Conservation (phyloP, 2,797 vertebrate species). For the Podarcis lilfordi region DNA sequence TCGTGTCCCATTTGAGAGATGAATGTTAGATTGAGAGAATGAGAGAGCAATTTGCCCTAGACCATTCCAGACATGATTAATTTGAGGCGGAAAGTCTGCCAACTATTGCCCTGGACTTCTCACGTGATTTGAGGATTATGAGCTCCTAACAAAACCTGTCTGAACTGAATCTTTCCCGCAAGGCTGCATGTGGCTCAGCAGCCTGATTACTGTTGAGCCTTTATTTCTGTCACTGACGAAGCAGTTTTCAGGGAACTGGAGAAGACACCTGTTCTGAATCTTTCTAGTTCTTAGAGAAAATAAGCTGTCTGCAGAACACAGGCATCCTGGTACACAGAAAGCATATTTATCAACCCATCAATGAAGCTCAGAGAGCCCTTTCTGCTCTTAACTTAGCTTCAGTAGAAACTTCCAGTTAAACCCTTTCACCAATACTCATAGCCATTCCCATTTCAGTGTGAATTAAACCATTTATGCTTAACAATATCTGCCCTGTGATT, state of each 20-base stretch:
- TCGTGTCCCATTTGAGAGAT: neutral
- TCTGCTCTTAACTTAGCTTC: too few relatives aligned
- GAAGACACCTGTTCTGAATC: slow-evolving; percentile 21
- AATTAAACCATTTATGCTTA: too few relatives aligned
- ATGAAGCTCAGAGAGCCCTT: too few relatives aligned
- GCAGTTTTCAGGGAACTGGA: slow-evolving; percentile 3
- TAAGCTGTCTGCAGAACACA: neutral
- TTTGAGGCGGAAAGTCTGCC: slow-evolving; percentile 20
- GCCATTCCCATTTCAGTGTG: too few relatives aligned
- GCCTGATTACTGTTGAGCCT: slow-evolving; percentile 19
- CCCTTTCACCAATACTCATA: too few relatives aligned
- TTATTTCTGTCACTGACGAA: slow-evolving; percentile 41
- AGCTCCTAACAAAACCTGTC: slow-evolving; percentile 27
- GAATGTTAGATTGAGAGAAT: neutral
- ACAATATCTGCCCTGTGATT: neutral
- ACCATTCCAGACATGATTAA: slow-evolving; percentile 7
- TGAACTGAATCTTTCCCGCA: neutral
- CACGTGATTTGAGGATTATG: slow-evolving; percentile 41
- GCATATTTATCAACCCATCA: too few relatives aligned
- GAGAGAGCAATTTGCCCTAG: neutral
- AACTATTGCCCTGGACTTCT: slow-evolving; percentile 29
- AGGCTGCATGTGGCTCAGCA: slow-evolving; percentile 26
- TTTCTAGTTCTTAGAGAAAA: slow-evolving; percentile 27
- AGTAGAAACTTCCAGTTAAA: too few relatives aligned
- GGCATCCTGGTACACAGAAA: neutral